phyloP scores from a whole-genome alignment of 2,797 vertebrate genomes.

The Kryptolebias ocellatus region DNA sequence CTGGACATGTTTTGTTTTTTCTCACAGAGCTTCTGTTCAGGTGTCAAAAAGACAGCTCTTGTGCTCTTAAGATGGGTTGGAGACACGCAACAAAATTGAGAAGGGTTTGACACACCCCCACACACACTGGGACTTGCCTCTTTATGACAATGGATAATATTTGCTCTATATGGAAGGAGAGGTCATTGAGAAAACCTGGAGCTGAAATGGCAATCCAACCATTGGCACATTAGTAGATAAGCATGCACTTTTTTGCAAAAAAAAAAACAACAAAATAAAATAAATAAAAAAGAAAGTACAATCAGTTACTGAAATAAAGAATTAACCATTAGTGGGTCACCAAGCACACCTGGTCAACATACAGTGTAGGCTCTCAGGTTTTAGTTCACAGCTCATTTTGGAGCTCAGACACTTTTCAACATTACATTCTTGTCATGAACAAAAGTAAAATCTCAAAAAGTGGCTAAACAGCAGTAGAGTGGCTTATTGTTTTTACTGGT shows the following conservation, averaged over 20 bases:
- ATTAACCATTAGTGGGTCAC: slow-evolving; percentile 6
- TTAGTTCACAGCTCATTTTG: slow-evolving; percentile 1
- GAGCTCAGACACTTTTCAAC: neutral
- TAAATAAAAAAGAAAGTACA: no score
- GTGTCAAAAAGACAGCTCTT: no score
- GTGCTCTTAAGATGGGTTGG: no score
- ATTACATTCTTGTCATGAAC: neutral
- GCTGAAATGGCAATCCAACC: no score
- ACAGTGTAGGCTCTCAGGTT: slow-evolving; percentile 4
- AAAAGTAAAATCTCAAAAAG: neutral
- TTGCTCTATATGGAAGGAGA: no score
- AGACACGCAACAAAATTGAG: no score
- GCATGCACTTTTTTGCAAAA: neutral
- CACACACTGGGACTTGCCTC: no score
- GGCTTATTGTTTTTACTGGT: neutral
- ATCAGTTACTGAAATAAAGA: neutral
- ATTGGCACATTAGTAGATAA: neutral
- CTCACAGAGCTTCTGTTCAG: no score
- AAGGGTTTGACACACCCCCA: no score
- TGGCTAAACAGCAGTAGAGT: neutral
- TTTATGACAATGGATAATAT: no score
- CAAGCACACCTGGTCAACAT: neutral
- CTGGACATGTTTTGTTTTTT: no score
- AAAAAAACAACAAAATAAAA: neutral
- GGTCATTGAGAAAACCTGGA: no score